phyloP scores from a whole-genome alignment of 1,140 invertebrate species.

The Orius insidiosus region DNA sequence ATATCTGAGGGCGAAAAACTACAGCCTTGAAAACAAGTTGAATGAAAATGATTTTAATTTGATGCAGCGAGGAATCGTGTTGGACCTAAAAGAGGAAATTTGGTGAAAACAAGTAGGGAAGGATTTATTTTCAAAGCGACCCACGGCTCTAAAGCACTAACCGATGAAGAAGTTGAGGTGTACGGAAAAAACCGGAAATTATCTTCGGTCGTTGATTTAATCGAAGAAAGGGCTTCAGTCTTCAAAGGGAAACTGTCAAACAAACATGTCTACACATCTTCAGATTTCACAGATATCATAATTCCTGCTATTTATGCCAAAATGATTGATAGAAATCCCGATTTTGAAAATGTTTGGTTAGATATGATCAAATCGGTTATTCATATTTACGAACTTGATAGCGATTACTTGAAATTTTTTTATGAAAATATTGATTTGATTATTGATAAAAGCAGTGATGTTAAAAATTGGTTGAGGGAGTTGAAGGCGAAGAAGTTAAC shows the following conservation, averaged over 20 bases:
- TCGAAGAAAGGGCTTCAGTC: slow-evolving; percentile 22
- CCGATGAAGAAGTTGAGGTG: slow-evolving; percentile 34
- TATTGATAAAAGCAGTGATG: slow-evolving; percentile 31
- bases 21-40: slow-evolving; percentile 35
- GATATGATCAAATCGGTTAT: slow-evolving; percentile 43
- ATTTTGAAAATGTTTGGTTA: slow-evolving; percentile 42
- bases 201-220: slow-evolving; percentile 18
- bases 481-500: slow-evolving; percentile 32
- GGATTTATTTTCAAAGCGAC: slow-evolving; percentile 44
- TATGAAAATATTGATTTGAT: too few relatives aligned
- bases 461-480: slow-evolving; percentile 43
- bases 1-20: slow-evolving; percentile 43
- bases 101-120: slow-evolving; percentile 41
- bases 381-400: slow-evolving; percentile 36
- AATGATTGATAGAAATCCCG: slow-evolving; percentile 41
- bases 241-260: slow-evolving; percentile 34
- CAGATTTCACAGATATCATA: slow-evolving; percentile 58
- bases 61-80: slow-evolving; percentile 51
- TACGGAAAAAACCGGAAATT: slow-evolving; percentile 44
- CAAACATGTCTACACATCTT: slow-evolving; percentile 37
- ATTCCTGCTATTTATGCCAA: slow-evolving; percentile 44
- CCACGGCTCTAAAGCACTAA: slow-evolving; percentile 48
- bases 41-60: slow-evolving; percentile 39
- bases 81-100: slow-evolving; percentile 56
- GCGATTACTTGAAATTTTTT: too few relatives aligned